These are phyloP conservation scores for Euura saliciscinereae DNA, from an alignment of 1,140 invertebrate genomes.

Conservation along the genomic window DNA sequence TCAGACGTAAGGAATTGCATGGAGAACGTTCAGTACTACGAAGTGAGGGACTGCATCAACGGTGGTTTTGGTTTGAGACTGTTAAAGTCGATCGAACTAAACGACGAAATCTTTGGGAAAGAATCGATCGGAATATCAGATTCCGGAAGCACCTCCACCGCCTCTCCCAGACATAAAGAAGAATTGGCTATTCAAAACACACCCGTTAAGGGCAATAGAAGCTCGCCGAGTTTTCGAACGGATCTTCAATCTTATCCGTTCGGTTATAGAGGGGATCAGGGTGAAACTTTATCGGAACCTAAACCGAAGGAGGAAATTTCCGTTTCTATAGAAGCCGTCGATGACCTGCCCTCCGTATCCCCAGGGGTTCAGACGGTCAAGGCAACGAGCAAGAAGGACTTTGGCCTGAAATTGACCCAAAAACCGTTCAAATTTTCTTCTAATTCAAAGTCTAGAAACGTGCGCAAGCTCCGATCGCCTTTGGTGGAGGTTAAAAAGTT, in stretches of 20 bases:
- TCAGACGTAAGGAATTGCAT: conserved; percentile 21
- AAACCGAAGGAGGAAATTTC: not conserved
- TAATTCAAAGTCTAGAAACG: conserved; percentile 11
- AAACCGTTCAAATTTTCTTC: conserved; percentile 33
- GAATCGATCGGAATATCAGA: conserved; percentile 3
- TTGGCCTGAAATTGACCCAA: conserved; percentile 37
- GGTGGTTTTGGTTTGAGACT: conserved; percentile 30
- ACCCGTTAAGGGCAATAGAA: conserved; percentile 8
- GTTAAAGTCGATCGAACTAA: conserved; percentile 25
- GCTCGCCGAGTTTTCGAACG: not conserved
- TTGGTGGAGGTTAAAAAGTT: not conserved
- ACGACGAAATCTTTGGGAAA: not conserved
- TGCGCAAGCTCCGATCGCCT: conserved; percentile 14
- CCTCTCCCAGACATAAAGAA: not conserved
- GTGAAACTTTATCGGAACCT: not conserved
- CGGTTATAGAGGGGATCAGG: not conserved
- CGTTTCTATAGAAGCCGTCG: not conserved
- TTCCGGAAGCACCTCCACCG: not conserved
- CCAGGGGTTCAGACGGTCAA: not conserved
- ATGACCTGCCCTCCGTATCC: not conserved
- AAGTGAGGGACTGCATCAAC: conserved; percentile 26
- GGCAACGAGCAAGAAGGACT: conserved; percentile 17
- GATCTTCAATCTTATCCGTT: conserved; percentile 2
- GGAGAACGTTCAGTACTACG: conserved; percentile 40
- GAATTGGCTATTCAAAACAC: conserved; percentile 21